Conservation (phyloP, 2,797 vertebrate genomes). For the Amniataba percoides region DNA sequence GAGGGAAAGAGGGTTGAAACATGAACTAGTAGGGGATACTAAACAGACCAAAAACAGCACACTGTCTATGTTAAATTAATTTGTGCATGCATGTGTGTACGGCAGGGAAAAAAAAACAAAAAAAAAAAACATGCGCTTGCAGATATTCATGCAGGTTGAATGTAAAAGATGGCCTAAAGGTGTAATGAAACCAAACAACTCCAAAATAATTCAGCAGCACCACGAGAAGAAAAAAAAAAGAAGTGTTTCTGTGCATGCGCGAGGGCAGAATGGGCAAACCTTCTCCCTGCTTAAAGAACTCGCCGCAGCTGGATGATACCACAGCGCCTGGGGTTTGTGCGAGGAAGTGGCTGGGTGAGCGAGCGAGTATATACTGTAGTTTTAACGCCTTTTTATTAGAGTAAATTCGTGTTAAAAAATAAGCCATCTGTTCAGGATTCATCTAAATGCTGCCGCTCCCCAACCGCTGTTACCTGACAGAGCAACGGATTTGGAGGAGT, state of each 20-base stretch:
- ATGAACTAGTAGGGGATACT: slow-evolving; percentile 10
- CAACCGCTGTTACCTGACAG: slow-evolving; percentile 54
- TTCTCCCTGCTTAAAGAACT: slow-evolving; percentile 54
- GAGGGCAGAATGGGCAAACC: slow-evolving; percentile 61
- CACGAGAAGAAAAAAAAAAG: slow-evolving; percentile 1
- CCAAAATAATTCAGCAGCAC: slow-evolving; percentile 44
- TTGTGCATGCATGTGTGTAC: slow-evolving; percentile 14
- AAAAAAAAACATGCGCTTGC: slow-evolving; percentile 3
- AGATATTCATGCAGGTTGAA: slow-evolving; percentile 45
- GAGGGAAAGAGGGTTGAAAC: slow-evolving; percentile 23
- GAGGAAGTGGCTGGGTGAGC: slow-evolving; percentile 39
- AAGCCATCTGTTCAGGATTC: slow-evolving; percentile 65
- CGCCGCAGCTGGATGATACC: slow-evolving; percentile 43
- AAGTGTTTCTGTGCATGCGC: slow-evolving; percentile 45
- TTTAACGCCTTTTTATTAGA: slow-evolving; percentile 19
- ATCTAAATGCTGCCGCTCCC: slow-evolving; percentile 24
- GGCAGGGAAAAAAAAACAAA: slow-evolving; percentile 14
- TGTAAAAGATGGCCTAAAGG: slow-evolving; percentile 48
- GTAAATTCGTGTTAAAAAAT: slow-evolving; percentile 28
- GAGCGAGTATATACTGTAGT: slow-evolving; percentile 27
- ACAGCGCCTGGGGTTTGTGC: slow-evolving; percentile 44
- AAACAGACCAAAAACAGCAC: slow-evolving; percentile 24
- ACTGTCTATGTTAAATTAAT: slow-evolving; percentile 14
- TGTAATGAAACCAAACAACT: slow-evolving; percentile 47
- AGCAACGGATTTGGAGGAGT: slow-evolving; percentile 60